Base-by-base conservation (phyloP, 1,140 invertebrate species). In the Armadillidium nasatum region DNA sequence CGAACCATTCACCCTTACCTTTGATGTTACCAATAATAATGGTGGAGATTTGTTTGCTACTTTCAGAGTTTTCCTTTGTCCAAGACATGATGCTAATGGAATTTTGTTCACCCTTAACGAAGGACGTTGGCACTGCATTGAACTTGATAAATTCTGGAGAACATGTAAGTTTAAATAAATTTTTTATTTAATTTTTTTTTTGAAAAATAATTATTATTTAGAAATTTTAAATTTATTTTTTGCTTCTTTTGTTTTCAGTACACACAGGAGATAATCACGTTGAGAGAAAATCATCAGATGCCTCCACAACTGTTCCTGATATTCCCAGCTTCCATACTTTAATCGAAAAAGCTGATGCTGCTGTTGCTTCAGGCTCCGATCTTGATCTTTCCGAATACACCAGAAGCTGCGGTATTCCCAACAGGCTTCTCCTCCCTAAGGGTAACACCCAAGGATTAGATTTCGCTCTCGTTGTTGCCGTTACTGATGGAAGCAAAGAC, bases 11-110 rank as follows among this genome's bases (percentile, higher is more conserved):
- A 88, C 84, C 76, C 88, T 89, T 76, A 88, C 86, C n/a, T n/a
- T n/a, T 76, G 84, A 89, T 74, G 84, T 87, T 71, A 84, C 91
- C 70, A 87, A 86, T 76, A 88, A 87, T 77, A 83, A 85, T 76
- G 87, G 90, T 0, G 88, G 86, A 0, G 83, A 87, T 1, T 22
- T n/a, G 33, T n/a, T 74, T 1, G 78, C 66, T 10, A 72, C 74
- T 50, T 84, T 92, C 44, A 88, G 89, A 68, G 83, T 91, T 19
- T 92, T 90, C 86, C 81, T 92, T n/a, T 91, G 89, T 54, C 91
- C 91, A 3, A 91, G 90, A 83, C 89, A 88, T 80, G 88, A 91
- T 76, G 85, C 86, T 83, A 84, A 88, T 76, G 88, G 88, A 44
- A 86, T 87, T 72, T 83, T 85, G 54, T 85, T 88, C 76, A 86